Evolutionary conservation across 2,888 invertebrate genomes (phyloP).

Genomic region (Orthonychiurus folsomi): DNA sequence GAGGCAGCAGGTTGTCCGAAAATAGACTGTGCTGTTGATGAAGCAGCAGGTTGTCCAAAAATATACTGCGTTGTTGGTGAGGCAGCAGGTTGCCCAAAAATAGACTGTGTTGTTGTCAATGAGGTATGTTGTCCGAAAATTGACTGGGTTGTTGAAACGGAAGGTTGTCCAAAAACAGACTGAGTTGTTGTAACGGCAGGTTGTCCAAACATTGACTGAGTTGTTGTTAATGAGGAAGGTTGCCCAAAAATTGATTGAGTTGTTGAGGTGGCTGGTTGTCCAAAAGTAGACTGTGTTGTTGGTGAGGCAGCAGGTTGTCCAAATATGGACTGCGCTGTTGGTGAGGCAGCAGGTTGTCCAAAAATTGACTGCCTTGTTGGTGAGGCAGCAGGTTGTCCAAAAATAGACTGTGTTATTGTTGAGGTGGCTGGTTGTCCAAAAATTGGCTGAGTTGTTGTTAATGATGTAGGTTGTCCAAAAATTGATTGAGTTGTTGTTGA

Average conservation of each 20-base stretch:
- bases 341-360: not conserved
- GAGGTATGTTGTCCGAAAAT: not conserved
- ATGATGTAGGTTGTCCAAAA: not conserved
- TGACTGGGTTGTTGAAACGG: not conserved
- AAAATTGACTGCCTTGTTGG: not conserved
- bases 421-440: not conserved
- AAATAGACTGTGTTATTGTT: not conserved
- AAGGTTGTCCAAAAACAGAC: constrained; percentile 2
- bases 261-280: not conserved
- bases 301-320: not conserved
- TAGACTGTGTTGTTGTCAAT: not conserved
- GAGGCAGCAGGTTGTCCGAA: not conserved
- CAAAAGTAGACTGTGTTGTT: not conserved
- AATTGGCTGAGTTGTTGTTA: not conserved
- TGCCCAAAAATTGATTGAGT: not conserved
- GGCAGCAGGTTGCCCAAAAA: not conserved
- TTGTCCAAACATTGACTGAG: not conserved
- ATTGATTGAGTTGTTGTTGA: not conserved
- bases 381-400: too few species aligned
- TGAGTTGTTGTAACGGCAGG: not conserved
- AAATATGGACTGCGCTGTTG: not conserved
- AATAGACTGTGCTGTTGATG: not conserved
- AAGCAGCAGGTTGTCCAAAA: not conserved
- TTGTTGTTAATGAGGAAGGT: not conserved
- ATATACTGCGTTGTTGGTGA: not conserved